Evolutionary conservation across 2,113 vertebrate genomes (phyloP), one percentile per base, ranked within the genome.

Genomic region (Sinosuthora webbiana): DNA sequence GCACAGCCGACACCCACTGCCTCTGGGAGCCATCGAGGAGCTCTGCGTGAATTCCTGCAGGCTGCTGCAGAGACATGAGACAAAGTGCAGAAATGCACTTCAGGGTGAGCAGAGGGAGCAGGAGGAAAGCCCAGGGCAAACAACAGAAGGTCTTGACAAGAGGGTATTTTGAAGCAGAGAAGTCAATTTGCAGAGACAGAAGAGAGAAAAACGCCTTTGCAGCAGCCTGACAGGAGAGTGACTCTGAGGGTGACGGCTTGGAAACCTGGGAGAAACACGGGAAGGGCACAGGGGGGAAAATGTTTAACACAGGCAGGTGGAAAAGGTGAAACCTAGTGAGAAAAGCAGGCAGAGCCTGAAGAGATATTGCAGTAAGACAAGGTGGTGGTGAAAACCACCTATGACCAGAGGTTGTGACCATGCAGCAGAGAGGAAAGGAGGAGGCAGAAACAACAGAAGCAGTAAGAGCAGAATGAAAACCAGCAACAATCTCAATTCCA

Each of bases 101-200:
- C 28, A 28, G 42, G 49, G 41, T 57, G 53, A 55, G 55, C 37
- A 85, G 50, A 67, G 33, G 17, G 22, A 92, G 55, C 56, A 49
- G 73, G 45, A 6, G 1, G 13, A 83, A 79, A 76, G 75, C 41
- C 3, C 11, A 81, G 37, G 47, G 83, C 44, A 75, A 71, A 42
- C 15, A 78, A 56, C 44, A 79, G 73, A 68, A 44, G 37, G 45
- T 71, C 44, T 41, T 35, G 62, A 42, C 0, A 0, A 92, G 30
- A 15, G 12, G 13, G 8, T 44, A 44, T 70, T 77, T 89, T 68
- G 53, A 92, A 89, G 50, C 16, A 86, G 30, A 65, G 39, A 76
- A 86, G 30, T 19, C 47, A 67, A 70, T 91, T 59, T 85, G 56
- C 50, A 89, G 87, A 92, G 76, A 67, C 27, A 63, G 60, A 77